Percentiles rank a stretch among this genome's conserved stretches.
Conservation (phyloP, 1,140 invertebrate species). For the Lethrus apterus region DNA sequence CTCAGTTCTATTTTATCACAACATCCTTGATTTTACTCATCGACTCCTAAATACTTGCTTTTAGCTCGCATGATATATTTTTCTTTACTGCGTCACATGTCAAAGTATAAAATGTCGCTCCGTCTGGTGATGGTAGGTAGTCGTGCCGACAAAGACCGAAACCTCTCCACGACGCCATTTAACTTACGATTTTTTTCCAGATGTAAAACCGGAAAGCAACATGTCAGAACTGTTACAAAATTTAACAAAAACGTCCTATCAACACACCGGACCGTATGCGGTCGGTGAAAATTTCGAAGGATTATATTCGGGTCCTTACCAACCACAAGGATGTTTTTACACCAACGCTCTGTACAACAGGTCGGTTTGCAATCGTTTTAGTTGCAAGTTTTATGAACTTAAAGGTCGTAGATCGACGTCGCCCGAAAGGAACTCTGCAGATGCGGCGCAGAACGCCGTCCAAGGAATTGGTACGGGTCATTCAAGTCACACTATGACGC, state of each 20-base stretch:
- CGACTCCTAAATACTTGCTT: too few relatives aligned
- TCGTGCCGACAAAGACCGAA: too few relatives aligned
- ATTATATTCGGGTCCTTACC: conserved; percentile 29
- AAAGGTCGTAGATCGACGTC: background rate
- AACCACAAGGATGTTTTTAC: conserved; percentile 34
- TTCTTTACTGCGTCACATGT: too few relatives aligned
- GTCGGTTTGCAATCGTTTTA: conserved; percentile 6
- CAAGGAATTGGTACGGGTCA: background rate
- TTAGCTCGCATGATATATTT: too few relatives aligned
- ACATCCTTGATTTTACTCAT: too few relatives aligned
- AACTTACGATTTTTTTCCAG: conserved; percentile 23
- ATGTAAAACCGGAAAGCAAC: conserved; percentile 27
- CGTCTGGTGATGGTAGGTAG: too few relatives aligned
- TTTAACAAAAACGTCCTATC: conserved; percentile 26
- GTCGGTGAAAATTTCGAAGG: conserved; percentile 29
- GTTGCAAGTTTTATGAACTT: background rate
- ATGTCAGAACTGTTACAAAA: conserved; percentile 29
- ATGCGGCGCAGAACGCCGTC: conserved; percentile 1
- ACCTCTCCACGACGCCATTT: too few relatives aligned
- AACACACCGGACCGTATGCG: conserved; percentile 17
- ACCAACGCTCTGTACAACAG: conserved; percentile 30
- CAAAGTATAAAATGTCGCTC: too few relatives aligned
- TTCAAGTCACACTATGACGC: conserved; percentile 7
- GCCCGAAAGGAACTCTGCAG: background rate
- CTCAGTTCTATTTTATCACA: too few relatives aligned